Base-by-base conservation (phyloP, 2,888 invertebrate species). In the Tachystola acroxantha region DNA sequence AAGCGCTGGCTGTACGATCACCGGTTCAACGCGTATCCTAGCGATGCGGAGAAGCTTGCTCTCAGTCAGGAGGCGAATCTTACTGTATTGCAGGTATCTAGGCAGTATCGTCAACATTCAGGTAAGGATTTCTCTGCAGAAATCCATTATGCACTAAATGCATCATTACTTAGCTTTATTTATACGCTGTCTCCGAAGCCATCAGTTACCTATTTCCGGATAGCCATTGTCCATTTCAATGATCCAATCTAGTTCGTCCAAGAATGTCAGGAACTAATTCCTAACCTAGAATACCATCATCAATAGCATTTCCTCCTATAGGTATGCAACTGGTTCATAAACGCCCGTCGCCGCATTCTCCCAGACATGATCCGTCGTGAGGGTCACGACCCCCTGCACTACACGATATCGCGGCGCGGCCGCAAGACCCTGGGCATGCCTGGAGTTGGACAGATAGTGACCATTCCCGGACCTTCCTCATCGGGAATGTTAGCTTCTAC, bases 241-340 rank as follows among this genome's bases (percentile, higher is more conserved):
- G n/a, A n/a, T n/a, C n/a, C n/a, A n/a, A n/a, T n/a, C n/a, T n/a
- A n/a, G n/a, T n/a, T n/a, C n/a, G n/a, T n/a, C n/a, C n/a, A n/a
- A n/a, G n/a, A n/a, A n/a, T n/a, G n/a, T n/a, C n/a, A n/a, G n/a
- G n/a, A n/a, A n/a, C n/a, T n/a, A n/a, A n/a, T n/a, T n/a, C n/a
- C n/a, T n/a, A n/a, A n/a, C n/a, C n/a, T n/a, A n/a, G n/a, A n/a
- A n/a, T n/a, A n/a, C n/a, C n/a, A n/a, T n/a, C n/a, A n/a, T n/a
- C n/a, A n/a, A n/a, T n/a, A n/a, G n/a, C n/a, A n/a, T n/a, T n/a
- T n/a, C n/a, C n/a, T n/a, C n/a, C n/a, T n/a, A n/a, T n/a, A 89
- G 89, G 90, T 97, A 0, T 97, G 97, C 86, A 97, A 97, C 76
- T 97, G 97, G 97, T 97, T 97, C 64, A 97, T 97, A 42, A 97